These are phyloP conservation scores for Spicauda simplicius DNA, from an alignment of 2,888 invertebrate species.

Conservation along the genomic window DNA sequence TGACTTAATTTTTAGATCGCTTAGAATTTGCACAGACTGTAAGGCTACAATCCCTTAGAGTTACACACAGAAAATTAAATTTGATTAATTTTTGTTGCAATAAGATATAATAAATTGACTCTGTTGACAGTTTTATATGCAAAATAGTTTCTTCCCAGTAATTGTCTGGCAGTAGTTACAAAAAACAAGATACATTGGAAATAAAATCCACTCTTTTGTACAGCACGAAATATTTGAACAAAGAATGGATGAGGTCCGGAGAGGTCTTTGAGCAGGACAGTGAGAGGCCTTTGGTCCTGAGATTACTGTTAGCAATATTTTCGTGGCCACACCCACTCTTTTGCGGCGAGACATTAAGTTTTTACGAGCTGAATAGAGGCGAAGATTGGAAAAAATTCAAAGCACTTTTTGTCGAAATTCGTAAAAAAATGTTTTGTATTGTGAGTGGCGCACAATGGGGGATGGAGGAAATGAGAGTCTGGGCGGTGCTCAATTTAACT, in stretches of 20 bases:
- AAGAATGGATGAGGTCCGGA: slow-evolving; percentile 5
- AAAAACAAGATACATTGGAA: background rate
- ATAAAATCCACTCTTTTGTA: slow-evolving; percentile 4
- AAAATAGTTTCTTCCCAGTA: too few species aligned
- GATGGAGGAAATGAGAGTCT: slow-evolving; percentile 83
- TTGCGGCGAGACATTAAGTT: slow-evolving; percentile 75
- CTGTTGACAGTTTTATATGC: too few species aligned
- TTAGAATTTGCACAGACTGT: too few species aligned
- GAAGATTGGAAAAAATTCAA: slow-evolving; percentile 83
- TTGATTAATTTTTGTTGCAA: too few species aligned
- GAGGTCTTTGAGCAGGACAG: slow-evolving; percentile 29
- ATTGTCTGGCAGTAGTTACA: background rate
- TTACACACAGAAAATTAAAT: too few species aligned
- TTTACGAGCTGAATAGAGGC: slow-evolving; percentile 76
- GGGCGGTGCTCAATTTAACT: slow-evolving; percentile 82
- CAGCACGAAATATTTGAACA: slow-evolving; percentile 27
- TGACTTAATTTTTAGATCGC: too few species aligned
- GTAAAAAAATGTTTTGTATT: slow-evolving; percentile 83
- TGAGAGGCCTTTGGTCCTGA: slow-evolving; percentile 29
- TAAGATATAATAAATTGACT: too few species aligned
- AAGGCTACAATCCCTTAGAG: too few species aligned
- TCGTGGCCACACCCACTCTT: slow-evolving; percentile 59
- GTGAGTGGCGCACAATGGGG: slow-evolving; percentile 80
- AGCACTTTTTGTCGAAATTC: slow-evolving; percentile 82
- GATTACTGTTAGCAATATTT: slow-evolving; percentile 43